These are phyloP conservation scores for Deroplatys truncata DNA, from an alignment of 2,888 invertebrate genomes.

Conservation along the genomic window DNA sequence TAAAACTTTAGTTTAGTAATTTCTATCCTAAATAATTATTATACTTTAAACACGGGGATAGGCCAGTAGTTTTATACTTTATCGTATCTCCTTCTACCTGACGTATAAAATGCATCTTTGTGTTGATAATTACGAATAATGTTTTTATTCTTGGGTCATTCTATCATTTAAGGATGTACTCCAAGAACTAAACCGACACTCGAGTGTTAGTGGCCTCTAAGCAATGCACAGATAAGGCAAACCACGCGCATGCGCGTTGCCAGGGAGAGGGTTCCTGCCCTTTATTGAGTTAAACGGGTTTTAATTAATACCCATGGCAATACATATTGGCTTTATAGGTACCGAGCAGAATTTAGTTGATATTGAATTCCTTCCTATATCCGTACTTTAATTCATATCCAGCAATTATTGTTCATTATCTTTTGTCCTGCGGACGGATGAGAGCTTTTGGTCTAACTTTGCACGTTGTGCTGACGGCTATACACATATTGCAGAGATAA, in stretches of 20 bases:
- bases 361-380: neutral
- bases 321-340: neutral
- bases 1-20: no score
- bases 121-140: no score
- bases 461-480: neutral
- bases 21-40: no score
- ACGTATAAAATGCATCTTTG: no score
- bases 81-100: no score
- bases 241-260: no score
- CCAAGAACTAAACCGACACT: neutral
- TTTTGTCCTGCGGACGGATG: neutral
- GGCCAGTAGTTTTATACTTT: no score
- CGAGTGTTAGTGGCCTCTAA: neutral
- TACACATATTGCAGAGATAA: neutral
- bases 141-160: no score
- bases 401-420: neutral
- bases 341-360: neutral
- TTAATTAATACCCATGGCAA: neutral
- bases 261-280: neutral
- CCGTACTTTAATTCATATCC: neutral
- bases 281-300: neutral
- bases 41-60: no score
- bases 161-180: neutral
- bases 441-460: neutral
- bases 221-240: neutral